phyloP scores from a whole-genome alignment of 35 echinoderm and acorn worm species.

The Stichopus chloronotus region DNA sequence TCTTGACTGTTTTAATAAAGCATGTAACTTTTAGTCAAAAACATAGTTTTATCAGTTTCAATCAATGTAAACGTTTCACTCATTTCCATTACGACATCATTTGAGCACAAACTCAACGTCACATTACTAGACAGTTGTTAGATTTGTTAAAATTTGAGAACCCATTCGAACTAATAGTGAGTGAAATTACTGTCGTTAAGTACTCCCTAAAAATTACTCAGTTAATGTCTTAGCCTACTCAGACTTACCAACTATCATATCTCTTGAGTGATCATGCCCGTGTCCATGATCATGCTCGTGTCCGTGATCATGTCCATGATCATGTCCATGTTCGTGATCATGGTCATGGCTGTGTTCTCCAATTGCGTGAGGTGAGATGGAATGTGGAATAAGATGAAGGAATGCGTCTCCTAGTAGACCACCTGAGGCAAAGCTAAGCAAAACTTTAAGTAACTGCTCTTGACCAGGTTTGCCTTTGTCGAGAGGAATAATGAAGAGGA shows the following conservation, averaged over 20 bases:
- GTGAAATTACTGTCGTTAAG: too few species aligned
- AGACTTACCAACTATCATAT: constrained; percentile 69
- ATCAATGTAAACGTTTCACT: too few species aligned
- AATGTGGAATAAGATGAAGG: constrained; percentile 90
- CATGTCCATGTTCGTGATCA: constrained; percentile 58
- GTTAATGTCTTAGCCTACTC: too few species aligned
- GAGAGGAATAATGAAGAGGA: constrained; percentile 92
- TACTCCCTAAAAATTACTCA: too few species aligned
- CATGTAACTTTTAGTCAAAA: too few species aligned
- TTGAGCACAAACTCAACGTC: too few species aligned
- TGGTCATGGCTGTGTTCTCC: constrained; percentile 61
- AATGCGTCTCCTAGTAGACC: constrained; percentile 92
- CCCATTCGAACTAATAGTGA: too few species aligned
- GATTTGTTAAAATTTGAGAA: too few species aligned
- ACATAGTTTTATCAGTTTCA: too few species aligned
- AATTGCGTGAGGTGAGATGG: constrained; percentile 79
- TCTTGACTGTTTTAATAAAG: too few species aligned
- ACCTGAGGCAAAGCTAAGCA: constrained; percentile 90
- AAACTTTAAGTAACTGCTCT: constrained; percentile 75
- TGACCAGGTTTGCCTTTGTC: constrained; percentile 80
- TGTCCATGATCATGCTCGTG: constrained; percentile 52
- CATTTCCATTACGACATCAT: too few species aligned
- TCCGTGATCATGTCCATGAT: constrained; percentile 52
- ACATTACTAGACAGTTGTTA: too few species aligned
- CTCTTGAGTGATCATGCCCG: constrained; percentile 69